Base-by-base conservation (phyloP, 2,888 invertebrate species). In the Aproaerema taeniolella region DNA sequence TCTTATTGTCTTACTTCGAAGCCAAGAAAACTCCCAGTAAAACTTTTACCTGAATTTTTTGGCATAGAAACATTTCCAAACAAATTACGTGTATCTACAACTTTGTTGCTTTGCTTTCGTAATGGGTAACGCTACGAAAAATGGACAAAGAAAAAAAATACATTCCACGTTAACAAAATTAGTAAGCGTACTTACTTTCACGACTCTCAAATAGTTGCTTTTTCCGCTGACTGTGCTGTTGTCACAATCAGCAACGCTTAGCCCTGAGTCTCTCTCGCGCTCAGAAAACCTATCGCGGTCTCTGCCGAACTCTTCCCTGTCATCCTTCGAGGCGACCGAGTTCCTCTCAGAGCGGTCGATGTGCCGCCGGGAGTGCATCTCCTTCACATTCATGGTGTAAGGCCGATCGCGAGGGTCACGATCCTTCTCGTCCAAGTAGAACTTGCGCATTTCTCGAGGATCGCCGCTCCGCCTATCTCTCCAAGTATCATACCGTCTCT, bases 231-330 rank as follows among this genome's bases (percentile, higher is more conserved):
- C 46, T 0, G 77, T 81, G 41, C 83, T 82, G 1, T 65, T 75
- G 37, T 80, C 80, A 1, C 77, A 77, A 41, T 85, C 85, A 2
- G 77, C 83, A 11, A 76, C 75, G 41, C 85, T 85, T 41, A 83
- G 44, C 0, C 79, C 85, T 0, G 83, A 85, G 49, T 83, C 85
- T 41, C 80, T 63, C 46, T 79, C 85, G 39, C 72, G 61, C 42
- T 83, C 83, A 2, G 79, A 80, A 44, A 53, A 75, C 45, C 70
- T 59, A 24, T 79, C 78, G 35, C 69, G 59, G 6, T 58, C 54
- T 29, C 45, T 52, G 31, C 6, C 2, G 11, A 5, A 3, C 2
- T 65, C 65, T 28, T 55, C 52, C 6, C 70, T 69, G 1, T 79
- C 80, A 3, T 85, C 83, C 13, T 69, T 66, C 0, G 83, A 83